phyloP scores from a whole-genome alignment of 2,797 vertebrate species.

The Chaetodon trifasciatus region DNA sequence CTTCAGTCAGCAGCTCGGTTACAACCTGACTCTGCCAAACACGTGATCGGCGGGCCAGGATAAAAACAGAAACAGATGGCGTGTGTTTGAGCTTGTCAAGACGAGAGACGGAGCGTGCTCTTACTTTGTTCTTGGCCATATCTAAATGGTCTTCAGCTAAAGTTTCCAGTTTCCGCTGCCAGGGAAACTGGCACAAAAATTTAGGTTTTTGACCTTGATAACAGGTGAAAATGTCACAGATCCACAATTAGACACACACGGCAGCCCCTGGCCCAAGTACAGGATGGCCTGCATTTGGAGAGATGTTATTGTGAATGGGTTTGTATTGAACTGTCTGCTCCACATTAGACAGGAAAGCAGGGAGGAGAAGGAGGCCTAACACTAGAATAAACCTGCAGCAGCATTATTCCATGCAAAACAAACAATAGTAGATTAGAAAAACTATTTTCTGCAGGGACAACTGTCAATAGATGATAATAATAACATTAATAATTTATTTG shows the following conservation, averaged over 20 bases:
- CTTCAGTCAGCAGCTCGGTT: conserved; percentile 33
- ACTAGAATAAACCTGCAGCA: neutral
- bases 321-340: neutral
- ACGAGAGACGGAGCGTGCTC: neutral
- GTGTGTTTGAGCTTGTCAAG: conserved; percentile 36
- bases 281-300: neutral
- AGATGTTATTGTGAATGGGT: neutral
- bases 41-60: conserved; percentile 31
- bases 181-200: neutral
- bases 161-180: neutral
- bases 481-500: no score
- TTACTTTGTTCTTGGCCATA: neutral
- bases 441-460: neutral
- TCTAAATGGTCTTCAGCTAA: neutral
- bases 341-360: neutral
- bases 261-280: neutral
- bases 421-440: neutral
- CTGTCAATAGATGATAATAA: no score
- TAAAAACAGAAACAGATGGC: conserved; percentile 62
- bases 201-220: neutral
- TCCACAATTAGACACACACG: conserved; percentile 21
- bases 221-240: neutral
- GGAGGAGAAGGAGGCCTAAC: no score
- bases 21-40: conserved; percentile 36
- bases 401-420: no score